Conservation (phyloP, 2,797 vertebrate genomes). For the Varecia variegata region DNA sequence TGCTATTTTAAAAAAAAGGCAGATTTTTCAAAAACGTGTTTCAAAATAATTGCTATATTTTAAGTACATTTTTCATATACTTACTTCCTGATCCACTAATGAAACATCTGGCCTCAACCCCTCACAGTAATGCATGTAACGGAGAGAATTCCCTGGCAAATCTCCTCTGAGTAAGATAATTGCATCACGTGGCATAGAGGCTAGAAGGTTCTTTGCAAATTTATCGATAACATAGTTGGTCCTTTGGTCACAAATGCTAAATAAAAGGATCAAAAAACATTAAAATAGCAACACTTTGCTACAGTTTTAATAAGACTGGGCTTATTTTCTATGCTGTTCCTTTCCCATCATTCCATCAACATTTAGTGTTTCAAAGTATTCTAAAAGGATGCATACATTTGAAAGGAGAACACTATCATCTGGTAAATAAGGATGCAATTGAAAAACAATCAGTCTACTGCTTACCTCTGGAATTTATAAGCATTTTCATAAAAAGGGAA, state of each 20-base stretch:
- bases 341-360: neutral
- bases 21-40: neutral
- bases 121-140: slow-evolving; percentile 95
- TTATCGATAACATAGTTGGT: slow-evolving; percentile 90
- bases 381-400: neutral
- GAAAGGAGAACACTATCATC: neutral
- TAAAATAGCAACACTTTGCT: neutral
- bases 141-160: slow-evolving; percentile 95
- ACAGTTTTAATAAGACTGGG: neutral
- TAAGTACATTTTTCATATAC: slow-evolving; percentile 53
- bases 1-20: neutral
- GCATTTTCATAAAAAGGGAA: slow-evolving; percentile 2
- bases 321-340: neutral
- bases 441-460: neutral
- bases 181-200: slow-evolving; percentile 89
- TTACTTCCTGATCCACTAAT: slow-evolving; percentile 97
- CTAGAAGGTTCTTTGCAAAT: slow-evolving; percentile 93
- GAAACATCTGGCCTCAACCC: slow-evolving; percentile 90
- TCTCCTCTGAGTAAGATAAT: slow-evolving; percentile 96
- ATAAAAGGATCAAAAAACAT: slow-evolving; percentile 52
- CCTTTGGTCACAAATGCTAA: slow-evolving; percentile 93
- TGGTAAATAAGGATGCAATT: neutral
- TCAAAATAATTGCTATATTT: slow-evolving; percentile 10
- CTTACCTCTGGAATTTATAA: neutral
- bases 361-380: neutral